Percentiles rank a stretch among this genome's conserved stretches.
These are phyloP conservation scores for Ochlodes sylvanus DNA, from an alignment of 2,888 invertebrate species.

Conservation along the genomic window DNA sequence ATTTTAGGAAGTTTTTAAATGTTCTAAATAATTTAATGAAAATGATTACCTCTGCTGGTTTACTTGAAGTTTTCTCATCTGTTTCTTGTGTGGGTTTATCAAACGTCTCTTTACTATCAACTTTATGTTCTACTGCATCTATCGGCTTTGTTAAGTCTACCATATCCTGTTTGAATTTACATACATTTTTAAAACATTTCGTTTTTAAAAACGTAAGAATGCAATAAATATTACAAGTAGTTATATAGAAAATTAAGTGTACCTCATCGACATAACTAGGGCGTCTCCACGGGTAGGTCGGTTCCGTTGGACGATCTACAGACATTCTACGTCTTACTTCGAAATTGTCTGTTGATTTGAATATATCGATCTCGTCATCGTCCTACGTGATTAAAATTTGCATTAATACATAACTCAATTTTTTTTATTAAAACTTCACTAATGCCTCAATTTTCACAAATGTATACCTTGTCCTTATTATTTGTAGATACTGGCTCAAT, in stretches of 20 bases:
- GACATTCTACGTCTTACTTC: slow-evolving; percentile 47
- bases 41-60: slow-evolving; percentile 2
- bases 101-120: slow-evolving; percentile 19
- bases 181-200: background rate
- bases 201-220: background rate
- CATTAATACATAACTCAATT: background rate
- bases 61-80: background rate
- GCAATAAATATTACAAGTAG: background rate
- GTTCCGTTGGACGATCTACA: slow-evolving; percentile 48
- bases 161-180: slow-evolving; percentile 16
- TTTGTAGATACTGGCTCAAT: slow-evolving; percentile 50
- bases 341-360: slow-evolving; percentile 35
- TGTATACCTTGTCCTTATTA: slow-evolving; percentile 51
- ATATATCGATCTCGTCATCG: slow-evolving; percentile 26
- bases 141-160: slow-evolving; percentile 2
- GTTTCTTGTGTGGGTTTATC: background rate
- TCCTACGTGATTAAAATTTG: slow-evolving; percentile 12
- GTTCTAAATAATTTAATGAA: background rate
- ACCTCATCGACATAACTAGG: slow-evolving; percentile 53
- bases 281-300: slow-evolving; percentile 50
- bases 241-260: background rate
- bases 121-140: slow-evolving; percentile 12
- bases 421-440: background rate
- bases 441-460: background rate
- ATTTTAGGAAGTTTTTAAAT: too few relatives aligned